Evolutionary conservation across 2,888 invertebrate species (phyloP).

Genomic region (Tetramorium bicarinatum): DNA sequence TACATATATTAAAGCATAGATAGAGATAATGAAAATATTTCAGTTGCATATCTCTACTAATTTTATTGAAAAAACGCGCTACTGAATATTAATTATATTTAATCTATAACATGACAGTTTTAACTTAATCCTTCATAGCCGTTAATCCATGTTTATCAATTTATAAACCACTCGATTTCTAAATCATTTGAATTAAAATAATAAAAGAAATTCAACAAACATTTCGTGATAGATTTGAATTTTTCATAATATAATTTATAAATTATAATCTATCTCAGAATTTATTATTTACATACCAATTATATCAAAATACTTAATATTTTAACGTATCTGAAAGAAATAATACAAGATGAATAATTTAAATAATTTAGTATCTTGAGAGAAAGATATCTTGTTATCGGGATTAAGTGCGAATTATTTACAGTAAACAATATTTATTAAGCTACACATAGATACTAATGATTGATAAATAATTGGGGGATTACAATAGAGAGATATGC

Average conservation of each 20-base stretch:
- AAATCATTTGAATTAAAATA: background rate
- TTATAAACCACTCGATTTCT: background rate
- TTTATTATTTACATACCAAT: background rate
- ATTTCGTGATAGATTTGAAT: background rate
- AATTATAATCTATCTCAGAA: background rate
- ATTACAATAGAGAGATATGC: background rate
- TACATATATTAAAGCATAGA: background rate
- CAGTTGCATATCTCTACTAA: background rate
- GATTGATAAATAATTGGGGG: constrained; percentile 14
- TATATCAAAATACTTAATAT: background rate
- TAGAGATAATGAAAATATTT: background rate
- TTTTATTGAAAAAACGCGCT: background rate
- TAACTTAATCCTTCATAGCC: background rate
- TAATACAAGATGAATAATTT: background rate
- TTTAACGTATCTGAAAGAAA: background rate
- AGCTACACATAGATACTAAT: background rate
- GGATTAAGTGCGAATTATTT: background rate
- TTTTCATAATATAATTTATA: background rate
- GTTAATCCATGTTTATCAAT: background rate
- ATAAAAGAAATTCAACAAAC: background rate
- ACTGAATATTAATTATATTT: background rate
- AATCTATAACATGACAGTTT: background rate
- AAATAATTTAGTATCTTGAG: background rate
- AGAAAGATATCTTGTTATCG: background rate
- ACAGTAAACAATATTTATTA: background rate